A percentile compares a stretch with the other conserved stretches of the same genome.
Evolutionary conservation across 2,113 vertebrate genomes (phyloP).

Genomic region (Himantopus leucocephalus): DNA sequence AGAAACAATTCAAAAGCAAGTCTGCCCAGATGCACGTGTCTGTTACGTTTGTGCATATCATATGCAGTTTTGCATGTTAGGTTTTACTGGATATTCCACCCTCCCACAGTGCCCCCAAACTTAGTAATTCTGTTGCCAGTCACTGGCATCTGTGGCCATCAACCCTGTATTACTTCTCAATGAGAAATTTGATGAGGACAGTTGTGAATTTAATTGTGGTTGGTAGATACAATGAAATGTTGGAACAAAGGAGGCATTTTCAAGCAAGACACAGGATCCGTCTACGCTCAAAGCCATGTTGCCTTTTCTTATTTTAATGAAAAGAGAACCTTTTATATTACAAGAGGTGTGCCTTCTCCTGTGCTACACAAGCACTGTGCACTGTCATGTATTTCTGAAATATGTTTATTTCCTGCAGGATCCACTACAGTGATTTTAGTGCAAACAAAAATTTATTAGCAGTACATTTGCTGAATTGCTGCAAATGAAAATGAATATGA

Average conservation of each 20-base stretch:
- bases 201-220: background rate
- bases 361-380: background rate
- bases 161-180: background rate
- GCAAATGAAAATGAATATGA: background rate
- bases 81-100: background rate
- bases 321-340: background rate
- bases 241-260: background rate
- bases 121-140: background rate
- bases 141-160: background rate
- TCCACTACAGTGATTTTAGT: background rate
- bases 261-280: background rate
- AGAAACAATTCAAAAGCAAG: background rate
- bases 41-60: background rate
- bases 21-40: background rate
- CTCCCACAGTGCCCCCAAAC: accelerated
- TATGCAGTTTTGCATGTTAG: background rate
- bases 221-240: background rate
- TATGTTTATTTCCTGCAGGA: background rate
- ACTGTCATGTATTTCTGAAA: background rate
- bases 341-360: background rate
- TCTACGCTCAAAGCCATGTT: background rate
- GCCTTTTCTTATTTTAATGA: background rate
- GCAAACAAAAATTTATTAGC: background rate
- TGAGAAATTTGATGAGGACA: background rate
- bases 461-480: background rate